Conservation (phyloP, 2,113 vertebrate genomes). For the Dicrurus megarhynchus region DNA sequence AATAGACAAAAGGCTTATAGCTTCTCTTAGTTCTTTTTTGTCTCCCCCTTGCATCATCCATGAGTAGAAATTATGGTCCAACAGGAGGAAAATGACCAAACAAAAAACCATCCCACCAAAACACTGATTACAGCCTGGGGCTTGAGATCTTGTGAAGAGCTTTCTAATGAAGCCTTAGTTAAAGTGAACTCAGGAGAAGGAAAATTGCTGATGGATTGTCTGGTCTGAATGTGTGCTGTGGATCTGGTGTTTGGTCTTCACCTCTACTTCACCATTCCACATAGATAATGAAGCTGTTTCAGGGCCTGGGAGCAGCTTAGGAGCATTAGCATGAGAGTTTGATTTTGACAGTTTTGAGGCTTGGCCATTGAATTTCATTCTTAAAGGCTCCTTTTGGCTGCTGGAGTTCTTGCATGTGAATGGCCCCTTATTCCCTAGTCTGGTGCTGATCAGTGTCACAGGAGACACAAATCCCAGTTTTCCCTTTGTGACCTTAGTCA, state of each 20-base stretch:
- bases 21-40: not conserved
- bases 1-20: not conserved
- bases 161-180: not conserved
- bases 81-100: not conserved
- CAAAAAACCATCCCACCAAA: not conserved
- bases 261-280: not conserved
- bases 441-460: not conserved
- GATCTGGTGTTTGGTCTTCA: not conserved
- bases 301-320: not conserved
- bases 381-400: not conserved
- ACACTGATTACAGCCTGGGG: accelerated
- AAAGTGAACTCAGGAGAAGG: not conserved
- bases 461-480: not conserved
- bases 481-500: not conserved
- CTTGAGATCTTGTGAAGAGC: not conserved
- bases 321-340: not conserved
- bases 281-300: not conserved
- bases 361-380: not conserved
- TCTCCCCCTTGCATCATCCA: not conserved
- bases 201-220: not conserved
- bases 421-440: not conserved
- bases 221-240: not conserved
- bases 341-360: not conserved
- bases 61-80: not conserved
- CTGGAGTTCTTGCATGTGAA: not conserved